phyloP scores from a whole-genome alignment of 2,113 vertebrate species.

The Cryptoleucopteryx plumbea region DNA sequence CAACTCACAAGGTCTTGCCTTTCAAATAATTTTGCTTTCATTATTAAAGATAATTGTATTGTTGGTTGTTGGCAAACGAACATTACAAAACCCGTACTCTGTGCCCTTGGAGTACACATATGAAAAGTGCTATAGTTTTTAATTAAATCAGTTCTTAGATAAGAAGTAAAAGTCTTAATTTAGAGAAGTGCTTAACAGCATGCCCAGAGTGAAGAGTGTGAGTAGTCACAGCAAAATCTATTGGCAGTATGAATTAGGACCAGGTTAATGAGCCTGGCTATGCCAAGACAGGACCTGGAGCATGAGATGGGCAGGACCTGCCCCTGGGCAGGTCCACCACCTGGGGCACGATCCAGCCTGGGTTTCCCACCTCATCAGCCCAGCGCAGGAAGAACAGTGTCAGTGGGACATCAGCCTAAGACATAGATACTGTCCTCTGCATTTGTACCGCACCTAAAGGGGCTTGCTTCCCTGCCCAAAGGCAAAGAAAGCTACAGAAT shows the following conservation, averaged over 20 bases:
- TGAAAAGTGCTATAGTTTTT: neutral
- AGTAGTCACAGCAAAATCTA: neutral
- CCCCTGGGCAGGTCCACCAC: neutral
- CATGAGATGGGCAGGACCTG: neutral
- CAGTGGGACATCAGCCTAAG: neutral
- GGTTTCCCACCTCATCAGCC: neutral
- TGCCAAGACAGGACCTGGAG: neutral
- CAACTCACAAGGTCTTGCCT: neutral
- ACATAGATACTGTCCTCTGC: neutral
- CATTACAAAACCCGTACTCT: neutral
- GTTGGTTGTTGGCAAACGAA: neutral
- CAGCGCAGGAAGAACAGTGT: neutral
- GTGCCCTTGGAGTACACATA: neutral
- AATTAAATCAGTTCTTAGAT: neutral
- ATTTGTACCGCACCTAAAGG: neutral
- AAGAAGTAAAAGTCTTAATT: neutral
- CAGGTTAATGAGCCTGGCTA: neutral
- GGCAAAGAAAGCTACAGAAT: neutral
- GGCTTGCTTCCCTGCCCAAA: neutral
- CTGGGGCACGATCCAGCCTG: neutral
- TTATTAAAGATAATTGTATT: neutral
- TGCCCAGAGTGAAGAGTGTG: neutral
- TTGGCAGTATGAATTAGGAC: neutral
- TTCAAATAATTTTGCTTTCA: neutral
- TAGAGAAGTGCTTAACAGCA: neutral